Conservation (phyloP, 2,797 vertebrate species). For the Xiphophorus birchmanni region DNA sequence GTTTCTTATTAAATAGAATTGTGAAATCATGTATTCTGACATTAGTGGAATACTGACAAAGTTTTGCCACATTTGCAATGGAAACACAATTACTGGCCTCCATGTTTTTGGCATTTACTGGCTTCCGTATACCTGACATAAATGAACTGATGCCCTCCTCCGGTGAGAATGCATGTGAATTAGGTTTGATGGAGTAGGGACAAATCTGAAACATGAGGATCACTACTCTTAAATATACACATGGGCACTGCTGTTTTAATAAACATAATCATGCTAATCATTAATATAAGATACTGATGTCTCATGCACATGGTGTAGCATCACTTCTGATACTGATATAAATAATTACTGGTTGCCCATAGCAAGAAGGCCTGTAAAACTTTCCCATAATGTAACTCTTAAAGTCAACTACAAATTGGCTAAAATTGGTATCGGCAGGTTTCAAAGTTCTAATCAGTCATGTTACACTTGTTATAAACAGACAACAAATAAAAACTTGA, state of each 20-base stretch:
- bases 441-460: neutral
- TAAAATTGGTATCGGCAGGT: neutral
- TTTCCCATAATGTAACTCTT: neutral
- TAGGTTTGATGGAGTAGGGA: neutral
- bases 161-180: neutral
- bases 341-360: neutral
- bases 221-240: neutral
- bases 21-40: too few species aligned
- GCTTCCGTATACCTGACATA: neutral
- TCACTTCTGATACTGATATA: neutral
- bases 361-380: neutral
- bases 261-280: neutral
- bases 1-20: neutral
- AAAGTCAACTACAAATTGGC: neutral
- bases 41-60: too few species aligned
- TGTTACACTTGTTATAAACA: neutral
- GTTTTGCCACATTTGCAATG: too few species aligned
- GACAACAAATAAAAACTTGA: neutral
- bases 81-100: neutral
- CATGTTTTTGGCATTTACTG: neutral
- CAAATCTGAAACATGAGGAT: neutral
- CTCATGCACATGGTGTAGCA: neutral
- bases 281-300: neutral
- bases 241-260: neutral
- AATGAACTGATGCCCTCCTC: neutral